Evolutionary conservation across 2,113 vertebrate species (phyloP).

Genomic region (Murina feae): DNA sequence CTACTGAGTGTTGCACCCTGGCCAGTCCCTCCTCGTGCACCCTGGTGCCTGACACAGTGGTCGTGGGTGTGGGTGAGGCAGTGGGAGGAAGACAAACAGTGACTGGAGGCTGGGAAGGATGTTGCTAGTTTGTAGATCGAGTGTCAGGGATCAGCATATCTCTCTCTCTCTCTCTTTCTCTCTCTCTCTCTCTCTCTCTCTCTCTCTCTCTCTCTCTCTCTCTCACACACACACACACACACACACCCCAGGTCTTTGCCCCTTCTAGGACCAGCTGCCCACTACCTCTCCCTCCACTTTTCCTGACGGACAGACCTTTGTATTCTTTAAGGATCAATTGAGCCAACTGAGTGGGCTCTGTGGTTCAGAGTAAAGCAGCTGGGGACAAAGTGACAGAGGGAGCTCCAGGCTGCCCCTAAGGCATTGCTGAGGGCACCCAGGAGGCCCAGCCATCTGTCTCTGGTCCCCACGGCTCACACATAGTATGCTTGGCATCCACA

Average conservation of each 20-base stretch:
- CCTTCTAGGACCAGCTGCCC: neutral
- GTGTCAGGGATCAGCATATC: neutral
- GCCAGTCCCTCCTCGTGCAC: no score
- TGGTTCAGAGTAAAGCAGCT: neutral
- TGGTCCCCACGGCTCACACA: neutral
- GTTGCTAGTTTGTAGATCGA: neutral
- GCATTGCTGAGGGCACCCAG: neutral
- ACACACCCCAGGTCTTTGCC: neutral
- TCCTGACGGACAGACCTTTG: neutral
- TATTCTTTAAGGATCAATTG: neutral
- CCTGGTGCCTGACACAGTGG: neutral
- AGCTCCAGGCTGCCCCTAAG: neutral
- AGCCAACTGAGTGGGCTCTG: neutral
- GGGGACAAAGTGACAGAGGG: neutral
- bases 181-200: no score
- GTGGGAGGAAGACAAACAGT: no score
- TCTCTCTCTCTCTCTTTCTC: neutral
- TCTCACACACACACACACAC: neutral
- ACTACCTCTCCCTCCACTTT: neutral
- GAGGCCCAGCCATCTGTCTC: neutral
- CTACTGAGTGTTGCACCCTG: neutral
- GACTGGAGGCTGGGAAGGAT: neutral
- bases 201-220: no score
- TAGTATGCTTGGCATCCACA: slow-evolving; percentile 63
- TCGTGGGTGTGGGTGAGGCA: neutral